Evolutionary conservation across 1,140 invertebrate species (phyloP).

Genomic region (Zaprionus gabonicus): DNA sequence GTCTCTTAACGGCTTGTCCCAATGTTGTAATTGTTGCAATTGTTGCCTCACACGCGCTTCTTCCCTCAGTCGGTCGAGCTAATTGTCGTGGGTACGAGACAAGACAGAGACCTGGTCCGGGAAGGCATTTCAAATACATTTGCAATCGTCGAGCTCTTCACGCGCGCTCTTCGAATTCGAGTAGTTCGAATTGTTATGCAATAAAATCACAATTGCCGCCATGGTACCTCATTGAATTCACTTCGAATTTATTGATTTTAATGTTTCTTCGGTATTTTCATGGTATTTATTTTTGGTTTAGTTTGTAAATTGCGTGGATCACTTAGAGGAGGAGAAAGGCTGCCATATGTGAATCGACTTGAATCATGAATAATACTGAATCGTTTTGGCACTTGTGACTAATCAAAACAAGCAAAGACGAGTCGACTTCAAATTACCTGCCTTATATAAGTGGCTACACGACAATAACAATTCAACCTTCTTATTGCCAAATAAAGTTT

Average conservation of each 20-base stretch:
- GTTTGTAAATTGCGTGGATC: not conserved
- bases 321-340: not conserved
- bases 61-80: constrained; percentile 49
- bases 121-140: constrained; percentile 33
- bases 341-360: not conserved
- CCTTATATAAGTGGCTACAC: not conserved
- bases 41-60: constrained; percentile 66
- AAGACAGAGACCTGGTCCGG: constrained; percentile 12
- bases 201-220: constrained; percentile 27
- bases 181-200: constrained; percentile 53
- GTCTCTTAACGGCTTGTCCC: constrained; percentile 54
- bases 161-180: constrained; percentile 34
- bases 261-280: constrained; percentile 3
- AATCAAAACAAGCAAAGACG: not conserved
- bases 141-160: constrained; percentile 28
- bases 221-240: constrained; percentile 53
- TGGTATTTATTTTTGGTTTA: not conserved
- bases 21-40: constrained; percentile 73
- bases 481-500: constrained; percentile 8
- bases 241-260: constrained; percentile 24
- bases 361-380: not conserved
- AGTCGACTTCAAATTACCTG: not conserved
- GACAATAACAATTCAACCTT: constrained; percentile 1
- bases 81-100: constrained; percentile 68
- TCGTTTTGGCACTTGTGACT: constrained; percentile 5